Evolutionary conservation across 2,888 invertebrate species (phyloP).

Genomic region (Trachelus tabidus): DNA sequence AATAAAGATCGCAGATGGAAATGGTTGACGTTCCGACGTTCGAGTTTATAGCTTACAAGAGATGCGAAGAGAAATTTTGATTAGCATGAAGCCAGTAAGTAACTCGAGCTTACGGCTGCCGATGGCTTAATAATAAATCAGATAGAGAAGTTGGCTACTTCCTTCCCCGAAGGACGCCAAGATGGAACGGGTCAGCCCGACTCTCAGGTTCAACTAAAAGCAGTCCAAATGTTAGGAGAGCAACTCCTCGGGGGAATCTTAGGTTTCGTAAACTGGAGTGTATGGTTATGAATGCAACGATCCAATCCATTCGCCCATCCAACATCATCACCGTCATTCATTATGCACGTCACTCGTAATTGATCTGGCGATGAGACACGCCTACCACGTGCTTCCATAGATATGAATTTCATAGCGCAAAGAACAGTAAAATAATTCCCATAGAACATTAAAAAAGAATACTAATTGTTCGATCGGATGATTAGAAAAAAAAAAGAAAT

Average conservation of each 20-base stretch:
- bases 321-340: slow-evolving; percentile 35
- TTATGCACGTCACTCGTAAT: slow-evolving; percentile 59
- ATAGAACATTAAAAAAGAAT: background rate
- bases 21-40: too few species aligned
- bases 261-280: slow-evolving; percentile 51
- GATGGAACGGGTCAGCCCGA: slow-evolving; percentile 12
- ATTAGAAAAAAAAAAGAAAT: too few species aligned
- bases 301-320: slow-evolving; percentile 38
- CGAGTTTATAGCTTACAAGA: too few species aligned
- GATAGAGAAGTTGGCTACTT: slow-evolving; percentile 57
- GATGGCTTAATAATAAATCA: slow-evolving; percentile 60
- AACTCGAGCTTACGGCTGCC: slow-evolving; percentile 4
- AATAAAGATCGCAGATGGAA: too few species aligned
- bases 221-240: too few species aligned
- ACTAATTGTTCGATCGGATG: background rate
- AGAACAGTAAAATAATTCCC: too few species aligned
- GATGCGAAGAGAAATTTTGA: too few species aligned
- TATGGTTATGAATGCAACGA: slow-evolving; percentile 21
- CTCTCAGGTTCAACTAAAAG: too few species aligned
- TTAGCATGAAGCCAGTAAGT: too few species aligned
- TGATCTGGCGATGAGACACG: slow-evolving; percentile 39
- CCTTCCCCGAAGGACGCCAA: slow-evolving; percentile 49
- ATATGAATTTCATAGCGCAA: too few species aligned
- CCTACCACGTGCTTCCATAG: too few species aligned
- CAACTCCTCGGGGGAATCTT: slow-evolving; percentile 54